A percentile compares a stretch with the other conserved stretches of the same genome.
Conservation (phyloP, 2,113 vertebrate species). For the Passer montanus region DNA sequence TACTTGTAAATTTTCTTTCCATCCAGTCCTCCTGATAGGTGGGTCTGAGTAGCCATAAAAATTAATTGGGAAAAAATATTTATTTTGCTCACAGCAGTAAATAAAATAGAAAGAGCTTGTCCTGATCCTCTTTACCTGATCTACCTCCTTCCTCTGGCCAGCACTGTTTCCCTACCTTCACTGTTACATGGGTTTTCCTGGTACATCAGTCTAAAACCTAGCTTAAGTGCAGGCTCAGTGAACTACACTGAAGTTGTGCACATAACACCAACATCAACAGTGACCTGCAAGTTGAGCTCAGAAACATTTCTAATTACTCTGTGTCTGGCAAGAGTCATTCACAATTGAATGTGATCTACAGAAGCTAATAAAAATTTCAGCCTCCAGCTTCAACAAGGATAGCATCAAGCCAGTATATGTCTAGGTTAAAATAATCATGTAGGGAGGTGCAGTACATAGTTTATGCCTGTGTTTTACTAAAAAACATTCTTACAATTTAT, state of each 20-base stretch:
- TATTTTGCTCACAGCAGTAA: not conserved
- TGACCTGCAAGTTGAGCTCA: not conserved
- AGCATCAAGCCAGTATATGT: not conserved
- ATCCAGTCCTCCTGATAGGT: not conserved
- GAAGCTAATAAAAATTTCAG: constrained; percentile 1
- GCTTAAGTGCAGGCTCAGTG: not conserved
- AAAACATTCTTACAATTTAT: not conserved
- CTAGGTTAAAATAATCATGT: not conserved
- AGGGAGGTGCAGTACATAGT: not conserved
- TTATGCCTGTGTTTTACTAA: not conserved
- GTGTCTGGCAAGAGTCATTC: not conserved
- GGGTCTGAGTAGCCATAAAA: not conserved
- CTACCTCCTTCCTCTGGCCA: not conserved
- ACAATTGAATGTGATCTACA: not conserved
- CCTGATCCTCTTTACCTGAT: not conserved
- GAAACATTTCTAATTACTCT: not conserved
- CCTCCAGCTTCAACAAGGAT: not conserved
- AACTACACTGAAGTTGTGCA: not conserved
- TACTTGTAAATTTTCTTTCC: not conserved
- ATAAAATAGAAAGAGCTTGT: not conserved
- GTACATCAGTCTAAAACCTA: not conserved
- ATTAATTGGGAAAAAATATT: not conserved
- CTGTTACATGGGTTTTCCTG: not conserved
- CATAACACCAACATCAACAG: not conserved
- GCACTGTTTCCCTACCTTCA: not conserved